phyloP scores from a whole-genome alignment of 1,140 invertebrate genomes.

The Harpegnathos saltator region DNA sequence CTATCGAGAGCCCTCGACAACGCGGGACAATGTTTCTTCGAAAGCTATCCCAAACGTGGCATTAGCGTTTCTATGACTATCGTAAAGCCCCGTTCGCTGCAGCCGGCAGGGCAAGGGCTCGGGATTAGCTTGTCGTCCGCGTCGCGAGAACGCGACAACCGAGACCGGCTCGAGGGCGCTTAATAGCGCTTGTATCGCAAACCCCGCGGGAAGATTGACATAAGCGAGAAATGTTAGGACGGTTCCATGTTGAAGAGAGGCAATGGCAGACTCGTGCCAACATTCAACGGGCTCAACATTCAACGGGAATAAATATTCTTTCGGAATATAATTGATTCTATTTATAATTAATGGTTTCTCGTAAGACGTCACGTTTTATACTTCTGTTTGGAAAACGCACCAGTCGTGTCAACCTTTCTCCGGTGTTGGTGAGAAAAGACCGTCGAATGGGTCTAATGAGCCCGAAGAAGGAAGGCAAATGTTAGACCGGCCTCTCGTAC shows the following conservation, averaged over 20 bases:
- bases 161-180: neutral
- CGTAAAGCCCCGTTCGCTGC: conserved; percentile 27
- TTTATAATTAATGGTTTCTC: no score
- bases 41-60: conserved; percentile 45
- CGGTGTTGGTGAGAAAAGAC: no score
- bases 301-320: no score
- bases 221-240: neutral
- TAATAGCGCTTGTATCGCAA: conserved; percentile 12
- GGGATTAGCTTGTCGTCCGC: conserved; percentile 22
- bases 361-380: no score
- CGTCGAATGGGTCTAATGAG: no score
- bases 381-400: no score
- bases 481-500: neutral
- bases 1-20: conserved; percentile 48
- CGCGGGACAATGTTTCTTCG: conserved; percentile 49
- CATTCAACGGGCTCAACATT: no score
- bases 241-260: no score
- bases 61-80: conserved; percentile 49
- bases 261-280: no score
- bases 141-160: neutral
- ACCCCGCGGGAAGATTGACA: neutral
- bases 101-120: no score
- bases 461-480: conserved; percentile 15
- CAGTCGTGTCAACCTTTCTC: no score
- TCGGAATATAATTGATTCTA: no score